phyloP scores from a whole-genome alignment of 1,140 invertebrate genomes.

The Meloidogyne hapla region DNA sequence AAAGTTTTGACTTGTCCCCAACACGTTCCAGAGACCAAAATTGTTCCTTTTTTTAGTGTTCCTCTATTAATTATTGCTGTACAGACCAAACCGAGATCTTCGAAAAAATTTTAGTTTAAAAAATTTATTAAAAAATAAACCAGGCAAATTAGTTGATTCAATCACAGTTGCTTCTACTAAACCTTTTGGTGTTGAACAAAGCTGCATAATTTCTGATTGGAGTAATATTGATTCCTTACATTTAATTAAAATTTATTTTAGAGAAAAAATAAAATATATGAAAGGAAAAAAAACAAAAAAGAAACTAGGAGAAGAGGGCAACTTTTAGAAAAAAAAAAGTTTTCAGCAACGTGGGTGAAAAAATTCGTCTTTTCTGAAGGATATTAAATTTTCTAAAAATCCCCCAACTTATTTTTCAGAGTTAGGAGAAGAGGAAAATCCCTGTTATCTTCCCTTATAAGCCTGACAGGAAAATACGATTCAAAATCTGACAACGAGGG shows the following conservation, averaged over 20 bases:
- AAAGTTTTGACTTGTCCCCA: conserved; percentile 73
- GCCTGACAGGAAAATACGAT: too few species aligned
- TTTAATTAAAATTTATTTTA: background rate
- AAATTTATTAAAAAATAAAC: conserved; percentile 70
- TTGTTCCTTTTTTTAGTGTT: conserved; percentile 77
- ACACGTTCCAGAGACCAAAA: conserved; percentile 78
- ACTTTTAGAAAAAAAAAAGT: too few species aligned
- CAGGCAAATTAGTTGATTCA: conserved; percentile 77
- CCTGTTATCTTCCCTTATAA: too few species aligned
- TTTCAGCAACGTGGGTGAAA: too few species aligned
- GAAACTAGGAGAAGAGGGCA: too few species aligned
- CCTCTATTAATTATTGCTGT: conserved; percentile 86
- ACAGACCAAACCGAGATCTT: conserved; percentile 74
- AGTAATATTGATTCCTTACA: conserved; percentile 75
- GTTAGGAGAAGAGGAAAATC: too few species aligned
- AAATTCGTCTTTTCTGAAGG: too few species aligned
- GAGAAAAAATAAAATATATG: too few species aligned
- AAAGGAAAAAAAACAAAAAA: too few species aligned
- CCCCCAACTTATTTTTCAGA: too few species aligned
- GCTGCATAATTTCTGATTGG: conserved; percentile 82
- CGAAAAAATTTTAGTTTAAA: conserved; percentile 32
- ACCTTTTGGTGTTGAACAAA: conserved; percentile 74
- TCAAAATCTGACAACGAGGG: too few species aligned
- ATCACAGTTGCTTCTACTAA: conserved; percentile 84
- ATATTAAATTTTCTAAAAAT: too few species aligned